Percentiles rank a stretch among this genome's conserved stretches.
These are phyloP conservation scores for Leptopilina drosophilae DNA, from an alignment of 2,888 invertebrate species.

Conservation along the genomic window DNA sequence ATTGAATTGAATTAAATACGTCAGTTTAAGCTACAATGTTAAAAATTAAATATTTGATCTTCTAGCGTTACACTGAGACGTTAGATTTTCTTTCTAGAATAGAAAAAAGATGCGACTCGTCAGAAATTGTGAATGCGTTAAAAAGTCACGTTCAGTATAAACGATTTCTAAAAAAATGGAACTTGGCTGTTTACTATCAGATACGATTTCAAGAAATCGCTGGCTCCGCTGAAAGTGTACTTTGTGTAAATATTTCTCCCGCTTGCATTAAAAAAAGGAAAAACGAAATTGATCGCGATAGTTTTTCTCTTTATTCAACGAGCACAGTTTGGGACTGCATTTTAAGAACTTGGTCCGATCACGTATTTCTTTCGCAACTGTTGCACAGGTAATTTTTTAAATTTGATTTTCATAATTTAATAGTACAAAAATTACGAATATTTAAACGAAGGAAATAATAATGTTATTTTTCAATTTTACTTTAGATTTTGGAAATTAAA, in stretches of 20 bases:
- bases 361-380: constrained; percentile 87
- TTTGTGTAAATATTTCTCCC: constrained; percentile 68
- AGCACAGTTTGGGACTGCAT: constrained; percentile 79
- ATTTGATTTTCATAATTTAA: constrained; percentile 30
- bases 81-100: constrained; percentile 86
- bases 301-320: constrained; percentile 76
- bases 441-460: neutral
- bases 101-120: constrained; percentile 81
- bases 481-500: constrained; percentile 92
- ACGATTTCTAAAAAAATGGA: constrained; percentile 92
- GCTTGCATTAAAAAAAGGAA: constrained; percentile 63
- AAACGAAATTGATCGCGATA: constrained; percentile 56
- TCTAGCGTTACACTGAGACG: constrained; percentile 86
- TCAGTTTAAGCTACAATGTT: neutral
- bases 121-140: constrained; percentile 81
- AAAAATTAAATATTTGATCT: constrained; percentile 21
- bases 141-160: constrained; percentile 85
- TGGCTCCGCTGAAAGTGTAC: constrained; percentile 77
- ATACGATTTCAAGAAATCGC: constrained; percentile 96
- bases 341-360: constrained; percentile 85
- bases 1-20: neutral
- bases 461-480: neutral
- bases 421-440: neutral
- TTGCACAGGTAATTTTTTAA: constrained; percentile 78
- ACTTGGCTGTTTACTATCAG: constrained; percentile 97